phyloP scores from a whole-genome alignment of 2,888 invertebrate genomes.

The Spodoptera exigua region DNA sequence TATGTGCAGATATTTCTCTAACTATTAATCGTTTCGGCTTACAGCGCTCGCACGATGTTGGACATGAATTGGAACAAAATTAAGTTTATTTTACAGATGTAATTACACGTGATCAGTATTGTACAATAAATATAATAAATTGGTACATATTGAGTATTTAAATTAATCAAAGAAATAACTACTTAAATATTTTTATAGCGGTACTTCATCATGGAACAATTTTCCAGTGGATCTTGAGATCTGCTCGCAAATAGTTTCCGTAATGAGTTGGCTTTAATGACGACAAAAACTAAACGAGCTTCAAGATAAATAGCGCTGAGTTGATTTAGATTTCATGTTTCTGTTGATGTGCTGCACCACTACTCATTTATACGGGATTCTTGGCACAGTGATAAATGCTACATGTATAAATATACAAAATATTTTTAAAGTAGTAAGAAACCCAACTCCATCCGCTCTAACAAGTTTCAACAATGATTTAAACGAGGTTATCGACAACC shows the following conservation, averaged over 20 bases:
- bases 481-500: too few species aligned
- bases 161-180: too few species aligned
- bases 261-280: constrained; percentile 17
- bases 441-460: too few species aligned
- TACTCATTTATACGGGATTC: too few species aligned
- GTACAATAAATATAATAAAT: not conserved
- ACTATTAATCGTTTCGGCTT: constrained; percentile 53
- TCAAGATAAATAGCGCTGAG: not conserved
- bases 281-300: constrained; percentile 20
- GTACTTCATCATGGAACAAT: not conserved
- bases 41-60: constrained; percentile 36
- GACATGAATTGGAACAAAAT: constrained; percentile 34
- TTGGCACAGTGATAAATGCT: too few species aligned
- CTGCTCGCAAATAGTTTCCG: constrained; percentile 2
- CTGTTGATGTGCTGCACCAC: too few species aligned
- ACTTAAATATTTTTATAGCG: too few species aligned
- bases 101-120: constrained; percentile 21
- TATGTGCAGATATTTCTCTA: constrained; percentile 49
- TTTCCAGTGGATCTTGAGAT: constrained; percentile 3
- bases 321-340: constrained; percentile 1
- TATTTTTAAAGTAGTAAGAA: too few species aligned
- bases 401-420: too few species aligned
- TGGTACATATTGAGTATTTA: too few species aligned
- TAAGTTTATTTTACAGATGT: constrained; percentile 24
- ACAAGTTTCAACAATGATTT: too few species aligned